A percentile compares a stretch with the other conserved stretches of the same genome.
These are phyloP conservation scores for Spodoptera exigua DNA, from an alignment of 2,888 invertebrate species.

Conservation along the genomic window DNA sequence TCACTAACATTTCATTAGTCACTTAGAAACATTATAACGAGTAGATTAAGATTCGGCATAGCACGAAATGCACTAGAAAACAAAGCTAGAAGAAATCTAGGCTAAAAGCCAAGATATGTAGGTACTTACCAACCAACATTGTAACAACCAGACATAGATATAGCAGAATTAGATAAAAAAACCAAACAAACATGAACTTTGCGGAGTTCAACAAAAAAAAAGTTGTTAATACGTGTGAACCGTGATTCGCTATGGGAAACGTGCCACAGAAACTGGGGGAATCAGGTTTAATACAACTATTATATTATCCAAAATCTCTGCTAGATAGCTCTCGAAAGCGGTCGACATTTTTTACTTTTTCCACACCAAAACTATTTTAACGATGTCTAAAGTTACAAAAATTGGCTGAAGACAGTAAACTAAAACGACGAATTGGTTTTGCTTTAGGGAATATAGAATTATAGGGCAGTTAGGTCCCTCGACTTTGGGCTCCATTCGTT, in stretches of 20 bases:
- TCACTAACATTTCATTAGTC: too few species aligned
- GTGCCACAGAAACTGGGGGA: conserved; percentile 51
- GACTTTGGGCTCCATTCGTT: too few species aligned
- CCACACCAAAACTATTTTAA: conserved; percentile 55
- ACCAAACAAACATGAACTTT: conserved; percentile 15
- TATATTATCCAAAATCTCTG: conserved; percentile 46
- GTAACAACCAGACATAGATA: not conserved
- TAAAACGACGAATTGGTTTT: conserved; percentile 14
- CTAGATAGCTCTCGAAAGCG: conserved; percentile 21
- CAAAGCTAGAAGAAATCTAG: not conserved
- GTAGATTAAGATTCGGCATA: too few species aligned
- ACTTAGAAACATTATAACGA: too few species aligned
- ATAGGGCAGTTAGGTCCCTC: too few species aligned
- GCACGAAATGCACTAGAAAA: not conserved
- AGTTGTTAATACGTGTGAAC: conserved; percentile 53
- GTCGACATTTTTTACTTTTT: conserved; percentile 41
- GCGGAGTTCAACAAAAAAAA: conserved; percentile 43
- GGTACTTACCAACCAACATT: not conserved
- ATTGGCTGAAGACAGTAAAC: conserved; percentile 25
- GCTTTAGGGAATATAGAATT: conserved; percentile 5
- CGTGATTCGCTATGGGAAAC: conserved; percentile 53
- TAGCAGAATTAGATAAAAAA: conserved; percentile 8
- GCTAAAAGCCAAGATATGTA: not conserved
- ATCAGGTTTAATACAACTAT: conserved; percentile 49
- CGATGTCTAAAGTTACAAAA: conserved; percentile 50